Percentiles rank a stretch among this genome's conserved stretches.
Conservation (phyloP, 2,113 vertebrate species). For the Podilymbus podiceps region DNA sequence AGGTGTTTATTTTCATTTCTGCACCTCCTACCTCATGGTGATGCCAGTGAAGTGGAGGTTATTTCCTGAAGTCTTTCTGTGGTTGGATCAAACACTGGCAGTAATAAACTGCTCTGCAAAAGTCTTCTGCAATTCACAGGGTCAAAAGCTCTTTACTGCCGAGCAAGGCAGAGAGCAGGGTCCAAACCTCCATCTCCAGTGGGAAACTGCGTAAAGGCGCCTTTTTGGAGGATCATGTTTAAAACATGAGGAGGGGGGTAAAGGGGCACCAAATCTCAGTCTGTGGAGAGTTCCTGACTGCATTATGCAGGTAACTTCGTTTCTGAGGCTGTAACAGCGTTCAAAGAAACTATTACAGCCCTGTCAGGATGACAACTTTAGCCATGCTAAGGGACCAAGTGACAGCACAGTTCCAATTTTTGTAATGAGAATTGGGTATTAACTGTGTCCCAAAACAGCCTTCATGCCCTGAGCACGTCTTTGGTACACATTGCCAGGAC, state of each 20-base stretch:
- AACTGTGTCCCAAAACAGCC: not conserved
- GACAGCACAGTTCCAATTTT: not conserved
- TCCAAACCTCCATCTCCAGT: not conserved
- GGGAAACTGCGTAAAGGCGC: not conserved
- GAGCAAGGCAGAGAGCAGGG: not conserved
- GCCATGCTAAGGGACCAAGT: not conserved
- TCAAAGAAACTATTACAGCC: not conserved
- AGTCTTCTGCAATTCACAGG: not conserved
- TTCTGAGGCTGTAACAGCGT: not conserved
- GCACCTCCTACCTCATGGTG: not conserved
- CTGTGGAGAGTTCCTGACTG: not conserved
- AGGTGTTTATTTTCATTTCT: not conserved
- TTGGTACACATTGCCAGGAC: not conserved
- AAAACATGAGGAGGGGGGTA: not conserved
- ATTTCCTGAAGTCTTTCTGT: not conserved
- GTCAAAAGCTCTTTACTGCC: not conserved
- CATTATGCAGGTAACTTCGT: not conserved
- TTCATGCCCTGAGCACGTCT: not conserved
- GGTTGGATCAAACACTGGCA: not conserved
- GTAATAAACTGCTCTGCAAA: not conserved
- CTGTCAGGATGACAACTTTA: constrained; percentile 14
- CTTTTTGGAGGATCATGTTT: not conserved
- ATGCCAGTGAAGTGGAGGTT: not conserved
- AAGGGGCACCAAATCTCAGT: not conserved
- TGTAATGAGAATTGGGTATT: not conserved